Evolutionary conservation across 2,888 invertebrate species (phyloP).

Genomic region (Epinotia ramella): DNA sequence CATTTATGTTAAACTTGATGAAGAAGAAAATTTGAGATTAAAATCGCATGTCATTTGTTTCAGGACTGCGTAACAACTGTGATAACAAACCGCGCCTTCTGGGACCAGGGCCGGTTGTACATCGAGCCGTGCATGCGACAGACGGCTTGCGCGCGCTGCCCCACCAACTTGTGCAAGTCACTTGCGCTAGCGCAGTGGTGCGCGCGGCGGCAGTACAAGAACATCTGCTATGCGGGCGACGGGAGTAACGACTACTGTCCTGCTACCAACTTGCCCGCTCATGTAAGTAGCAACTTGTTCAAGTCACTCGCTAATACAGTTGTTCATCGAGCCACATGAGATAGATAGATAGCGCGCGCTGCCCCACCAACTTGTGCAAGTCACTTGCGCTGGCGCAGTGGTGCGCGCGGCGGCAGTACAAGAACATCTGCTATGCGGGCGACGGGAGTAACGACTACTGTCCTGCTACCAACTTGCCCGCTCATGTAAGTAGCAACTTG

Average conservation of each 20-base stretch:
- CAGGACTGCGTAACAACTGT: conserved; percentile 70
- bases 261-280: conserved; percentile 60
- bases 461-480: conserved; percentile 64
- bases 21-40: not conserved
- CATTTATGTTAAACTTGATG: no score
- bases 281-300: conserved; percentile 58
- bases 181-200: conserved; percentile 70
- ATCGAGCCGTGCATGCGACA: conserved; percentile 79
- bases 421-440: conserved; percentile 64
- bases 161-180: conserved; percentile 76
- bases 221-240: conserved; percentile 70
- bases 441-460: conserved; percentile 79
- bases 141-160: conserved; percentile 66
- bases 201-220: conserved; percentile 52
- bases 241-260: conserved; percentile 79
- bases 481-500: conserved; percentile 14
- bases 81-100: conserved; percentile 75
- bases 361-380: not conserved
- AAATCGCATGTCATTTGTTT: conserved; percentile 42
- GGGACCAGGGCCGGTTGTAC: conserved; percentile 66
- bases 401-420: conserved; percentile 56
- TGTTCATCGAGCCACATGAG: no score
- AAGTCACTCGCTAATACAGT: no score
- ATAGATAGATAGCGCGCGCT: no score
- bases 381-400: conserved; percentile 65